Percentiles rank a stretch among this genome's conserved stretches.
phyloP scores from a whole-genome alignment of 2,888 invertebrate genomes.

The Dendrolimus pini region DNA sequence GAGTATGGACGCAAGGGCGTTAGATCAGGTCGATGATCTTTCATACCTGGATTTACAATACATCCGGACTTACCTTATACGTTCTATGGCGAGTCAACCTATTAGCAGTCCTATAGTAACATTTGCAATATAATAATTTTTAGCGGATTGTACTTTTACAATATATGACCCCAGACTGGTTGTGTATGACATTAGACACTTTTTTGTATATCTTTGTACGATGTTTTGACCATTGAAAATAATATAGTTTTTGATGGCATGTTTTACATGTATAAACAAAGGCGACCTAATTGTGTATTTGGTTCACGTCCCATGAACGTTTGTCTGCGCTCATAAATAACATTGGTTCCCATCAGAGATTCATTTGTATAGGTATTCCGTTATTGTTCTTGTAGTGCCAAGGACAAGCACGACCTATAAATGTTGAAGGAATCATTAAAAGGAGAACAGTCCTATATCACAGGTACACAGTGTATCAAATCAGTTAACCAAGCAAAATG shows the following conservation, averaged over 20 bases:
- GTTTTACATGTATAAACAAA: slow-evolving; percentile 42
- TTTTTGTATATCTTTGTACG: slow-evolving; percentile 5
- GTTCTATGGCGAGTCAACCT: slow-evolving; percentile 6
- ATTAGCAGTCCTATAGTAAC: too few relatives aligned
- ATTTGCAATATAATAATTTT: too few relatives aligned
- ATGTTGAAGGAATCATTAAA: slow-evolving; percentile 43
- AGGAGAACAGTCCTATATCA: slow-evolving; percentile 40
- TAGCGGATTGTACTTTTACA: too few relatives aligned
- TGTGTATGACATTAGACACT: too few relatives aligned
- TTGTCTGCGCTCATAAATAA: slow-evolving; percentile 61
- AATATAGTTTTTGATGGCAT: slow-evolving; percentile 2
- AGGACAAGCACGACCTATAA: slow-evolving; percentile 59
- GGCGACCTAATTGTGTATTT: slow-evolving; percentile 58
- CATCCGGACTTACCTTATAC: slow-evolving; percentile 35
- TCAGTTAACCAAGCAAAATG: slow-evolving; percentile 34
- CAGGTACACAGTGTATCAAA: slow-evolving; percentile 24
- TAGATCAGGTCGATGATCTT: slow-evolving; percentile 35
- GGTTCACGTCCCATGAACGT: slow-evolving; percentile 46
- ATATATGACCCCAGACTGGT: too few relatives aligned
- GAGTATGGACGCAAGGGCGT: slow-evolving; percentile 25
- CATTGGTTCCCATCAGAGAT: slow-evolving; percentile 58
- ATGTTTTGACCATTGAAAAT: not conserved
- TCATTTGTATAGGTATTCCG: slow-evolving; percentile 50
- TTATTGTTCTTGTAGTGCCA: slow-evolving; percentile 56
- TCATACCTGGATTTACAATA: slow-evolving; percentile 22